These are phyloP conservation scores for Pyrrhosoma nymphula DNA, from an alignment of 2,888 invertebrate genomes.

Conservation along the genomic window DNA sequence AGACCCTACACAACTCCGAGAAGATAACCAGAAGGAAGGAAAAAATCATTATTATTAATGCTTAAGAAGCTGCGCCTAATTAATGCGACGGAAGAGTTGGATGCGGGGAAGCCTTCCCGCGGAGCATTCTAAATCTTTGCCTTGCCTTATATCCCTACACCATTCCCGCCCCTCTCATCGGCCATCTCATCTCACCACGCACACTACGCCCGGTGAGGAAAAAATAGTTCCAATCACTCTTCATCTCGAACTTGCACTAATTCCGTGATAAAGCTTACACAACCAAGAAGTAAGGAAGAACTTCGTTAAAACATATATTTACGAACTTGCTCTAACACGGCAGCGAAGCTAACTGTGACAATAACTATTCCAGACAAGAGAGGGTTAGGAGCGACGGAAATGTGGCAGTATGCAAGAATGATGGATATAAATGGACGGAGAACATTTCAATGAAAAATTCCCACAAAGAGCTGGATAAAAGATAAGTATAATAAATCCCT, in stretches of 20 bases:
- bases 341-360: too few species aligned
- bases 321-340: too few species aligned
- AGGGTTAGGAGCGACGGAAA: too few species aligned
- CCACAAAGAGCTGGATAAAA: too few species aligned
- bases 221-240: neutral
- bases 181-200: neutral
- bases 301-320: too few species aligned
- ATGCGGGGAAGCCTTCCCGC: conserved; percentile 10
- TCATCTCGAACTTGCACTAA: neutral
- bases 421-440: too few species aligned
- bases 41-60: conserved; percentile 63
- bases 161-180: neutral
- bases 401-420: too few species aligned
- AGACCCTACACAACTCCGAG: neutral
- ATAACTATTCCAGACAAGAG: too few species aligned
- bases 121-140: conserved; percentile 38
- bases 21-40: conserved; percentile 33
- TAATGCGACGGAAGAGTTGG: conserved; percentile 56
- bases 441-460: too few species aligned
- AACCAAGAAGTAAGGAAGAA: too few species aligned
- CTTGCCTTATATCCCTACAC: neutral
- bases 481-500: too few species aligned
- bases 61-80: conserved; percentile 56
- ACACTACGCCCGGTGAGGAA: neutral
- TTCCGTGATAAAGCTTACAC: neutral